phyloP scores from a whole-genome alignment of 1,140 invertebrate species.

The Adelges cooleyi region DNA sequence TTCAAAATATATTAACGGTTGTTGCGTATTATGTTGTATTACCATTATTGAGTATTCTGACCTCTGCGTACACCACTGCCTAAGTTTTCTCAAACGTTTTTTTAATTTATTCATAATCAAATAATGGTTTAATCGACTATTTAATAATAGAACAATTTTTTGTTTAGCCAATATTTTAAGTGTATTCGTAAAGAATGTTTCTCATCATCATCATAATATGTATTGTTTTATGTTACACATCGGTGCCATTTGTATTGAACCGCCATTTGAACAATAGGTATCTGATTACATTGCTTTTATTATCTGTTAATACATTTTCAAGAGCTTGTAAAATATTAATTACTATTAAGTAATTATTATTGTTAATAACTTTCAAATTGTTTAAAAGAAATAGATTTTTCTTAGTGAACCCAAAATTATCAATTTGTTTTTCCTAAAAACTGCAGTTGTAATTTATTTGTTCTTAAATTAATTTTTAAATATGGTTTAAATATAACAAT shows the following conservation, averaged over 20 bases:
- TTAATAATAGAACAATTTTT: conserved; percentile 27
- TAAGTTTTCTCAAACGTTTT: conserved; percentile 22
- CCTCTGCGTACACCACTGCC: conserved; percentile 28
- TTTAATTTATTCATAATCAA: conserved; percentile 19
- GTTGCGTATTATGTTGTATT: conserved; percentile 2
- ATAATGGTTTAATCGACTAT: conserved; percentile 8
- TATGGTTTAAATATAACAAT: no score
- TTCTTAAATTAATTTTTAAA: no score
- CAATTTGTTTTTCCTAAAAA: no score
- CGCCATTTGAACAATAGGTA: conserved; percentile 23
- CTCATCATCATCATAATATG: conserved; percentile 9
- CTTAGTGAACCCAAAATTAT: no score
- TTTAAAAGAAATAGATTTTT: no score
- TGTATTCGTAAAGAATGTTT: conserved; percentile 23
- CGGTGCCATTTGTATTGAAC: conserved; percentile 23
- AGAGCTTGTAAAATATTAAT: conserved; percentile 22
- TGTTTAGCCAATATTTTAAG: conserved; percentile 26
- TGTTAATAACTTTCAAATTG: not conserved
- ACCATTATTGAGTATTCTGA: conserved; percentile 13
- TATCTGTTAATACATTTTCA: conserved; percentile 22
- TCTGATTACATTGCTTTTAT: conserved; percentile 24
- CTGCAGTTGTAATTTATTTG: no score
- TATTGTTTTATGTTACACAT: conserved; percentile 23
- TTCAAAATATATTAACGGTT: no score
- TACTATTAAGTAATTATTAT: conserved; percentile 13